Evolutionary conservation across 2,797 vertebrate species (phyloP), one percentile per base, ranked within the genome.

Genomic region (Lepilemur ruficaudatus): DNA sequence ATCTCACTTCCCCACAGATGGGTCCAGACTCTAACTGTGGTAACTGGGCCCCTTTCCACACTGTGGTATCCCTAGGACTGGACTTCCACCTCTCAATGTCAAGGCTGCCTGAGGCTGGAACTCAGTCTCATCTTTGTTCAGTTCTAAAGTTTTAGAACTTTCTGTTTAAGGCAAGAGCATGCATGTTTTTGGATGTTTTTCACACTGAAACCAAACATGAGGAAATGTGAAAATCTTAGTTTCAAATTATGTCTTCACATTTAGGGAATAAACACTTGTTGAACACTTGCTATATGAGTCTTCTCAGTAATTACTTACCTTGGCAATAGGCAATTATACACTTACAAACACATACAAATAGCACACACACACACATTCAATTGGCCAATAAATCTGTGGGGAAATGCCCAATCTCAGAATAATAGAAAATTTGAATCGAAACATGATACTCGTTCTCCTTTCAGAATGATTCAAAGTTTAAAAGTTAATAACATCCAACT

Each of bases 191-290:
- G n/a, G n/a, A 22, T 57, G 8, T 59, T 55, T 85, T 70, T 92
- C 57, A 80, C 70, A 83, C 13, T 30, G 81, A 97, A 94, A 96
- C 82, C 18, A n/a, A 63, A 25, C 41, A 79, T 88, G 93, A 93
- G 78, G 89, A 95, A 94, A 59, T 41, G 65, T 30, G 85, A 92
- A 67, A 61, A 43, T 4, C 10, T 59, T 30, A 82, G 41, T 90
- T 92, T 52, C 91, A 93, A 91, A 55, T 23, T 81, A 14, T n/a
- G 10, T 38, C 35, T 69, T 82, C 30, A 72, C 50, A 67, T 84
- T 93, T 72, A 67, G 25, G 63, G 41, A 96, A 91, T 78, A 52
- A 93, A 85, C 75, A 86, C 46, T 46, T 93, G 20, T 46, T 57
- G 22, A 63, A 35, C n/a, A 88, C 76, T 91, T 93, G 22, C n/a